Evolutionary conservation across 2,113 vertebrate genomes (phyloP), one percentile per base, ranked within the genome.

Genomic region (Aphyosemion australe): DNA sequence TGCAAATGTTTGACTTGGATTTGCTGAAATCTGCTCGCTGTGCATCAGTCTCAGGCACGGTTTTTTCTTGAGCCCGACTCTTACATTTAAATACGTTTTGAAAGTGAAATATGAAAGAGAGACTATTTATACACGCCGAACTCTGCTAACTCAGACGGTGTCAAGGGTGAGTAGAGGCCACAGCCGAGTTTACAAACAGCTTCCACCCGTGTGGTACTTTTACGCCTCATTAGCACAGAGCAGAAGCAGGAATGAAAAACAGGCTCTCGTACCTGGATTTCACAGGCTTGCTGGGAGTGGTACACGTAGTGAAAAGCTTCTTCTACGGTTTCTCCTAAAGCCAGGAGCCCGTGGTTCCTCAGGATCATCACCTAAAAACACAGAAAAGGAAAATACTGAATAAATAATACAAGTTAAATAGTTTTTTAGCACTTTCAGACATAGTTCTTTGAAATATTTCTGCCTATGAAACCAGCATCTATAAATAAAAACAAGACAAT

Each of bases 251-350:
- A 61, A 59, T 14, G 18, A 20, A 54, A 61, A 60, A 46, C 1
- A 18, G 19, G 11, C 8, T 54, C 16, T 16, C n/a, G 6, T 86
- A 99, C 97, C 95, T 99, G 97, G 39, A 94, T 93, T 89, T 98
- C 95, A 89, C 96, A 98, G 67, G 96, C 97, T 82, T 95, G 89
- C 61, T 98, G 96, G 48, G 94, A 94, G 76, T 91, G 94, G 85
- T 95, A 97, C 76, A 96, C 91, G 52, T 96, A 97, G 87, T 97
- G 94, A 89, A 99, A 98, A 64, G 96, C 95, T 83, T 99, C 97
- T 69, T 98, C 97, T 39, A 95, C 83, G 8, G 95, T 96, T 82
- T 97, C 96, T 81, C 97, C 97, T 56, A 99, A 90, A 46, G 96
- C 95, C 37, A 98, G 87, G 52, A 99, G 91, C 16, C 97, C 97